Base-by-base conservation (phyloP, 2,797 vertebrate genomes). In the Pagetopsis macropterus region DNA sequence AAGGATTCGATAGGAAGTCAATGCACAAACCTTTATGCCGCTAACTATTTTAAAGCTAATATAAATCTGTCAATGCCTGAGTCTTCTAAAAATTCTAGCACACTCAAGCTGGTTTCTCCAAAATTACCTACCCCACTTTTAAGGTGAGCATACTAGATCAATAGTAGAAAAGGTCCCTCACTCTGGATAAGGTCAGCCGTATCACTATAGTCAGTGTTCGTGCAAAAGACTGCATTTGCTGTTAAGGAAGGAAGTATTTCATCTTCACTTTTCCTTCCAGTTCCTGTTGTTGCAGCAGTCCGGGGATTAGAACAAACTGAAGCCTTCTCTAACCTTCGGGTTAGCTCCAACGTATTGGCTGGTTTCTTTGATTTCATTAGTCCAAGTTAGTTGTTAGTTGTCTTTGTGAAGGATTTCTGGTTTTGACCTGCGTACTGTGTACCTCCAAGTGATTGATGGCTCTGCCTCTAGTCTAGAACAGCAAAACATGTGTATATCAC, bases 241-340 rank as follows among this genome's bases (percentile, higher is more conserved):
- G 46, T 33, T 44, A 27, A 77, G 77, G 83, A 86, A 86, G 82
- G 66, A 84, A 83, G 60, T 79, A 13, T 76, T 88, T 83, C 66
- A 82, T 76, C 3, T 80, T 75, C 60, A 19, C 63, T 46, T 69
- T 82, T 84, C 78, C 79, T 78, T 66, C 2, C 56, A 23, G 55
- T 79, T 27, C 27, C 27, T 27, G 79, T 82, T 85, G 87, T 84
- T 74, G 40, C 58, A 79, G 72, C 23, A 45, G 51, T 61, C 15
- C 9, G 12, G 41, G n/a, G 23, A 16, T 70, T 61, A 48, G 23
- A 68, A 60, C 45, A 49, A 64, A 43, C 49, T 1, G 9, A 65
- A 56, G 13, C 15, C 27, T 59, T 44, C 40, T 79, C 40, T 65
- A 33, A 72, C 72, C 67, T 78, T 50, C 45, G n/a, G 14, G 51